A percentile compares a stretch with the other conserved stretches of the same genome.
phyloP scores from a whole-genome alignment of 2,797 vertebrate genomes.

The Leptatherina wallacei region DNA sequence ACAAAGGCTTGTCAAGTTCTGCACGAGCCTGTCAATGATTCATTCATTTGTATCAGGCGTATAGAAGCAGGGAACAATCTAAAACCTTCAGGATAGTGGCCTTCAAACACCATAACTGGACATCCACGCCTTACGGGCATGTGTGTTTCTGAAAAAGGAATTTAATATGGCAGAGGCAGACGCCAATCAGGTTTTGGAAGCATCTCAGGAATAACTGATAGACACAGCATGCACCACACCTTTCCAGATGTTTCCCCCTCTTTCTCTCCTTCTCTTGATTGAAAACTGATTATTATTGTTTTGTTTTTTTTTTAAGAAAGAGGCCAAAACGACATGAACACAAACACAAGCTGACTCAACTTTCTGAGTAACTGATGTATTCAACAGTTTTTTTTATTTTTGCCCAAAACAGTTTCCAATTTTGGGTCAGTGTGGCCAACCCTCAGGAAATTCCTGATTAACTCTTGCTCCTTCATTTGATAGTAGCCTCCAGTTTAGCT shows the following conservation, averaged over 20 bases:
- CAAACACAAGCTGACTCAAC: background rate
- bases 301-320: background rate
- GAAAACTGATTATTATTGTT: background rate
- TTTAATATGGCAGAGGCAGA: background rate
- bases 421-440: no score
- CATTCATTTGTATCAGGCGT: background rate
- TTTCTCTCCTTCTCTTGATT: background rate
- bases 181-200: background rate
- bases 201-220: background rate
- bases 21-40: background rate
- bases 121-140: background rate
- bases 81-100: background rate
- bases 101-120: background rate
- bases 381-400: no score
- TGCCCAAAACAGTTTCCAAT: no score
- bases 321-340: background rate
- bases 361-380: no score
- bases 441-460: no score
- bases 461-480: no score
- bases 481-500: background rate
- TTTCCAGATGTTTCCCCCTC: background rate
- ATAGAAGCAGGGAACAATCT: background rate
- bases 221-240: background rate
- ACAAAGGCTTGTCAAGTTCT: background rate
- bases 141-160: background rate